Conservation (phyloP, 2,888 invertebrate species). For the Drosophila mimetica region DNA sequence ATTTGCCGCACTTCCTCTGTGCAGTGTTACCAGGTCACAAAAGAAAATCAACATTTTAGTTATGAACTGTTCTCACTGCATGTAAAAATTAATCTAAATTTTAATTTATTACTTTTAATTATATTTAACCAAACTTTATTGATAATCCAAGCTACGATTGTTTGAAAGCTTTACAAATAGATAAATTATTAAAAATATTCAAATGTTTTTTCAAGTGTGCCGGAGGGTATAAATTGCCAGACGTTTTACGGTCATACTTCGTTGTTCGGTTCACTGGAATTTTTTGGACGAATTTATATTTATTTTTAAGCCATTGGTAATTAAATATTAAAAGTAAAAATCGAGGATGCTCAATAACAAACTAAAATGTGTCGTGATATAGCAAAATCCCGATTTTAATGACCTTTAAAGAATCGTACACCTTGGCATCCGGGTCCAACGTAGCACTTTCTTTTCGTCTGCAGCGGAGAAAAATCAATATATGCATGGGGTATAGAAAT, state of each 20-base stretch:
- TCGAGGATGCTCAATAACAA: not conserved
- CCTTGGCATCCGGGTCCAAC: conserved; percentile 45
- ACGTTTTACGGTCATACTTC: conserved; percentile 4
- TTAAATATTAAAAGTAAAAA: not conserved
- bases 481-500: conserved; percentile 49
- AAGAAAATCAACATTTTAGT: not conserved
- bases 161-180: too few relatives aligned
- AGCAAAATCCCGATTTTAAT: not conserved
- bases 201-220: not conserved
- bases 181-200: too few relatives aligned
- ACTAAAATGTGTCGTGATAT: not conserved
- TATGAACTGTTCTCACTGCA: not conserved
- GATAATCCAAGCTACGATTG: too few relatives aligned
- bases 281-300: conserved; percentile 33
- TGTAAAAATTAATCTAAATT: too few relatives aligned
- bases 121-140: too few relatives aligned
- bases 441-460: conserved; percentile 68
- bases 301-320: conserved; percentile 41
- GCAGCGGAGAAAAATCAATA: conserved; percentile 67
- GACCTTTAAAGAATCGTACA: not conserved
- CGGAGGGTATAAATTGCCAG: not conserved
- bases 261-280: conserved; percentile 12
- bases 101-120: too few relatives aligned
- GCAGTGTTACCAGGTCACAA: too few relatives aligned
- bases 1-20: too few relatives aligned